Conservation (phyloP, 2,113 vertebrate species). For the Meleagris gallopavo region DNA sequence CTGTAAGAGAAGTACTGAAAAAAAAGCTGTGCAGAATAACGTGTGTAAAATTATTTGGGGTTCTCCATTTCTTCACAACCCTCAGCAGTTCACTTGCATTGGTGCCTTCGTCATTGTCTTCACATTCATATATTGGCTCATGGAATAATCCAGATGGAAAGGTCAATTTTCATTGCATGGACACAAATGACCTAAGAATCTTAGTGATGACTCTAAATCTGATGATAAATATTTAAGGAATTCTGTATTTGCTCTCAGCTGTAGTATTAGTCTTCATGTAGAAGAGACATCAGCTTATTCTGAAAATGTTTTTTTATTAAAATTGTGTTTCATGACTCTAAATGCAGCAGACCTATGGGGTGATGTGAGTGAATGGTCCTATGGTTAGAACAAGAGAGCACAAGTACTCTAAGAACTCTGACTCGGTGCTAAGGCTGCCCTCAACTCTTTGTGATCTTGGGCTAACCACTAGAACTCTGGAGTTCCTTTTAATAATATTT, state of each 20-base stretch:
- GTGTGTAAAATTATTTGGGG: background rate
- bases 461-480: background rate
- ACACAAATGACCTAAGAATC: background rate
- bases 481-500: background rate
- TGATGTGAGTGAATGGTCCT: background rate
- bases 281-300: background rate
- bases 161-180: background rate
- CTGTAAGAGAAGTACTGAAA: background rate
- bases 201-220: background rate
- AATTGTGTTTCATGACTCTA: background rate
- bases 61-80: background rate
- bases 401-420: background rate
- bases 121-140: background rate
- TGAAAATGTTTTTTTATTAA: background rate
- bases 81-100: background rate
- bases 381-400: background rate
- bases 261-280: fast-evolving
- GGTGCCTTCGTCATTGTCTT: background rate
- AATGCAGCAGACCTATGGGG: background rate
- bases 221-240: background rate
- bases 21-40: background rate
- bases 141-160: background rate
- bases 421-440: background rate
- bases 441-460: background rate
- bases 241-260: background rate